Evolutionary conservation across 2,797 vertebrate genomes (phyloP).

Genomic region (Gymnocypris eckloni): DNA sequence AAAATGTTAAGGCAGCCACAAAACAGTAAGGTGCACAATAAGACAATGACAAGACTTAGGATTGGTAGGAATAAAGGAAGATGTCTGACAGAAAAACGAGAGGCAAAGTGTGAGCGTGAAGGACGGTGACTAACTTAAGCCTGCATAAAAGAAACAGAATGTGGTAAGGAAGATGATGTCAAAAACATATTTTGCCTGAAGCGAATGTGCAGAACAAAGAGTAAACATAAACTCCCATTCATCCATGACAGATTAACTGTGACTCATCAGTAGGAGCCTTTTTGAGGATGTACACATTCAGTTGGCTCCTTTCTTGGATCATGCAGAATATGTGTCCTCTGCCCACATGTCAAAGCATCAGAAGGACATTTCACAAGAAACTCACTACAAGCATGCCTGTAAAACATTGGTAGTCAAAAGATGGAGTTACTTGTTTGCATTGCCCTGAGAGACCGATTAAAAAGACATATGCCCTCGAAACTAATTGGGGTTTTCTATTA

Average conservation of each 20-base stretch:
- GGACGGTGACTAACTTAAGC: constrained; percentile 16
- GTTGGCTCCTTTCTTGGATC: constrained; percentile 26
- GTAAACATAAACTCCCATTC: constrained; percentile 47
- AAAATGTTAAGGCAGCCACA: no score
- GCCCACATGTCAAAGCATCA: constrained; percentile 21
- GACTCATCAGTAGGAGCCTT: constrained; percentile 57
- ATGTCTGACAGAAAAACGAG: constrained; percentile 22
- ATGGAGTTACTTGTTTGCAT: constrained; percentile 10
- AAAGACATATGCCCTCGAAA: not conserved
- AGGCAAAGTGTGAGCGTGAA: constrained; percentile 18
- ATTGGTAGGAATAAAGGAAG: not conserved
- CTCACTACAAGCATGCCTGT: not conserved
- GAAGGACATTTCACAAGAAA: not conserved
- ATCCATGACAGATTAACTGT: constrained; percentile 55
- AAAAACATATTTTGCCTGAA: constrained; percentile 39
- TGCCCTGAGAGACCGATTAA: not conserved
- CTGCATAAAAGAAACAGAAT: constrained; percentile 47
- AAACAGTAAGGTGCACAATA: not conserved
- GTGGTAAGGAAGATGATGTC: constrained; percentile 47
- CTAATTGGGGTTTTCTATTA: not conserved
- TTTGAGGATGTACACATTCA: constrained; percentile 31
- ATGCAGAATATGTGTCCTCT: constrained; percentile 22
- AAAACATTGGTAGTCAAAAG: constrained; percentile 13
- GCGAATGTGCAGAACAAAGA: constrained; percentile 45
- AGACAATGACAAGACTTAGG: not conserved